Conservation (phyloP, 2,888 invertebrate species). For the Nemurella pictetii region DNA sequence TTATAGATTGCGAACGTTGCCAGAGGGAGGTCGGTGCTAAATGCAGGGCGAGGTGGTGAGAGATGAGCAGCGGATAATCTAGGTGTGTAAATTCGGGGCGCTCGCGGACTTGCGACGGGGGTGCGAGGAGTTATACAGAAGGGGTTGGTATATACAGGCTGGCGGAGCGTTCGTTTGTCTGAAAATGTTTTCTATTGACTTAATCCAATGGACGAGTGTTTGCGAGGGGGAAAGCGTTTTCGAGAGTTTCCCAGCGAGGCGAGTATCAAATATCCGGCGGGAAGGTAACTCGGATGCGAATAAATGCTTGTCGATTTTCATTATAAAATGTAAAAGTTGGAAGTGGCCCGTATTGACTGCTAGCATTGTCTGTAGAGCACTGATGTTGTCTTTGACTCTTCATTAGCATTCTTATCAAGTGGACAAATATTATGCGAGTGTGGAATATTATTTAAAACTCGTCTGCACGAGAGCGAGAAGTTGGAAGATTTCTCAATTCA, state of each 20-base stretch:
- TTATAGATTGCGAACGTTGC: not conserved
- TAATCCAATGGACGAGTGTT: not conserved
- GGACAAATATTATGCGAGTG: not conserved
- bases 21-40: not conserved
- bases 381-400: not conserved
- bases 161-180: not conserved
- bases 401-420: not conserved
- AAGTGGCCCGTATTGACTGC: not conserved
- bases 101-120: not conserved
- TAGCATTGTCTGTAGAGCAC: no score
- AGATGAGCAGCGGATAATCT: not conserved
- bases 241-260: not conserved
- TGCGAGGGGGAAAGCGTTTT: not conserved
- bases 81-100: not conserved
- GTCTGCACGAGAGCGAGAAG: not conserved
- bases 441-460: not conserved
- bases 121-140: not conserved
- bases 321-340: not conserved
- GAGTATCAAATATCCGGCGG: not conserved
- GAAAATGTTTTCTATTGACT: not conserved
- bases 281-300: not conserved
- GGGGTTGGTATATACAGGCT: not conserved
- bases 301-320: not conserved
- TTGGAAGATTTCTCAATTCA: no score
- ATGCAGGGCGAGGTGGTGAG: not conserved